Evolutionary conservation across 1,140 invertebrate genomes (phyloP).

Genomic region (Drosophila pseudoobscura): DNA sequence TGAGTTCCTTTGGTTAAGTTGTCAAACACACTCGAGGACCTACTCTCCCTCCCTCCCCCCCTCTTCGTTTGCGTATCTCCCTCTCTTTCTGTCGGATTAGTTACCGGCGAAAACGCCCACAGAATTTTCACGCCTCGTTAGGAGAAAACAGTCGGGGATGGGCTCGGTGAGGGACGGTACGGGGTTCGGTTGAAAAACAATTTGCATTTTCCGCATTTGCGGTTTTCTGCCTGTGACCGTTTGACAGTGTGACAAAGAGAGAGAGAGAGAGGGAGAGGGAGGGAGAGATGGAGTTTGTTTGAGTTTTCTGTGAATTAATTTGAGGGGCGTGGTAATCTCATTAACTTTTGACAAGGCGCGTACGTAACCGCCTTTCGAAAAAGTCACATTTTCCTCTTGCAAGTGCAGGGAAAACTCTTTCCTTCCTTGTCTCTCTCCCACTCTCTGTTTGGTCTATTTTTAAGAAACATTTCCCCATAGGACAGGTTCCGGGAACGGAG

Average conservation of each 20-base stretch:
- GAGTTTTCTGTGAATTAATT: slow-evolving; percentile 72
- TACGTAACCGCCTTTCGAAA: slow-evolving; percentile 11
- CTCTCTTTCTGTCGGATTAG: slow-evolving; percentile 45
- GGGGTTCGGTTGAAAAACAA: slow-evolving; percentile 56
- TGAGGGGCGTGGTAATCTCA: slow-evolving; percentile 72
- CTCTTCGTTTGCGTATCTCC: slow-evolving; percentile 6
- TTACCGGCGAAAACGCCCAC: slow-evolving; percentile 69
- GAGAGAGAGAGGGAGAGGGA: not conserved
- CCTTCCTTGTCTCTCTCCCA: not conserved
- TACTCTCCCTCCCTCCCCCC: slow-evolving; percentile 11
- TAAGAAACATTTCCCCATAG: slow-evolving; percentile 57
- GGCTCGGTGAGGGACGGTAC: not conserved
- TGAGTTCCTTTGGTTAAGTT: slow-evolving; percentile 45
- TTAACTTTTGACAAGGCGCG: slow-evolving; percentile 49
- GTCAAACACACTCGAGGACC: slow-evolving; percentile 57
- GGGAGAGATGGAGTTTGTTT: slow-evolving; percentile 34
- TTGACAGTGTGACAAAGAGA: slow-evolving; percentile 4
- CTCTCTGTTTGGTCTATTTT: slow-evolving; percentile 46
- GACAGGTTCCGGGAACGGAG: slow-evolving; percentile 8
- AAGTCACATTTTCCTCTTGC: not conserved
- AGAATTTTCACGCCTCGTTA: slow-evolving; percentile 73
- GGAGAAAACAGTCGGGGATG: slow-evolving; percentile 39
- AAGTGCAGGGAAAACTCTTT: slow-evolving; percentile 21
- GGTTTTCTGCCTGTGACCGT: slow-evolving; percentile 53
- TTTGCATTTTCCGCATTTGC: slow-evolving; percentile 78